These are phyloP conservation scores for Myrmecobius fasciatus DNA, from an alignment of 2,113 vertebrate species.

Conservation along the genomic window DNA sequence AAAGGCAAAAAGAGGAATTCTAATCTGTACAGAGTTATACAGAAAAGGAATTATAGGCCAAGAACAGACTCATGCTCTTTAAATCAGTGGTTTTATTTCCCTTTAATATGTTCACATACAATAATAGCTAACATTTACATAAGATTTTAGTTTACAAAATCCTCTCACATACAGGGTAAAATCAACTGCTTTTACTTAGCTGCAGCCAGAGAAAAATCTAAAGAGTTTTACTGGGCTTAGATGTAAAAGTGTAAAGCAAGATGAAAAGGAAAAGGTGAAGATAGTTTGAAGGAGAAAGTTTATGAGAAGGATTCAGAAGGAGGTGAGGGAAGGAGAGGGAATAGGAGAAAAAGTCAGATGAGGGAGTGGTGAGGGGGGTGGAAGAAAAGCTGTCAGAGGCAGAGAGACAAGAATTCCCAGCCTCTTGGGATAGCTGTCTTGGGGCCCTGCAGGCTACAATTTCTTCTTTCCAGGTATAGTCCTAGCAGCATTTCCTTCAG, in stretches of 20 bases:
- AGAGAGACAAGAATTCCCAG: not conserved
- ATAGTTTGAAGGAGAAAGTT: conserved; percentile 15
- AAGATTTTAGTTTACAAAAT: not conserved
- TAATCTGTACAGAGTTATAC: conserved; percentile 24
- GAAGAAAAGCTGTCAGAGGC: not conserved
- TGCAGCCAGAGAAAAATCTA: not conserved
- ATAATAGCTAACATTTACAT: conserved; percentile 6
- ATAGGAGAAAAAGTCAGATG: not conserved
- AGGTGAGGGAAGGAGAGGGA: not conserved
- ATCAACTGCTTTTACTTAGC: not conserved
- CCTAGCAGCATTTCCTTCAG: not conserved
- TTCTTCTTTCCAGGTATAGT: not conserved
- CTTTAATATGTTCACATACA: conserved; percentile 26
- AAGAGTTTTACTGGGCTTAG: not conserved
- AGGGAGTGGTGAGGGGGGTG: not conserved
- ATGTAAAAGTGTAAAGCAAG: not conserved
- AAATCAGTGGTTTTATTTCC: conserved; percentile 1
- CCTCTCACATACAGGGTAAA: not conserved
- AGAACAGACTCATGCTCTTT: conserved; percentile 5
- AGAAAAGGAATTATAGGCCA: conserved; percentile 24
- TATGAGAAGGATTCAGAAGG: conserved; percentile 17
- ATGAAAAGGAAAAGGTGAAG: conserved; percentile 2
- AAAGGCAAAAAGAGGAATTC: conserved; percentile 47
- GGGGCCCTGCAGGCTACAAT: not conserved
- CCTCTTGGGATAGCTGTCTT: not conserved